Base-by-base conservation (phyloP, 2,113 vertebrate genomes). In the Xenopus laevis region DNA sequence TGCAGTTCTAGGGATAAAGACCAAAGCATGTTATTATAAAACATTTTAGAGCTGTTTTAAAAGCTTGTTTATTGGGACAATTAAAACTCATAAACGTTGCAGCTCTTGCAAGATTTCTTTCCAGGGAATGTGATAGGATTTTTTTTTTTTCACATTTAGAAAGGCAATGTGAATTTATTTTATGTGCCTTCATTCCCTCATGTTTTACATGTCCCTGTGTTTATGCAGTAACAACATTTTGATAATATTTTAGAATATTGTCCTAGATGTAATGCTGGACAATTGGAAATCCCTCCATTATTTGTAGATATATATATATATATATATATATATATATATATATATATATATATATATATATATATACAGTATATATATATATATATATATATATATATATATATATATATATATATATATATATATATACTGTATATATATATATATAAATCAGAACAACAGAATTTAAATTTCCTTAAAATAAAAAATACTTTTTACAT, bases 1-100 rank as follows among this genome's bases (percentile, higher is more conserved):
- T 89, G 87, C 92, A 93, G 93, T 93, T 93, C 91, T 88, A 92
- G 92, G 94, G 94, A 94, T 90, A 89, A 89, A 88, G 92, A 97
- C 95, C 95, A 95, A 93, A 91, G 91, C 93, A 90, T 93, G 84
- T 91, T 91, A 92, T 92, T 90, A 92, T 86, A 84, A 88, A 89
- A 87, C 88, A 84, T 91, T 90, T 92, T 87, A 90, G 89, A 90
- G 87, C 88, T 89, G 84, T 89, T 88, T 90, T 77, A 88, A 90
- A 91, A 89, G 89, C 88, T 87, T 90, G 88, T 90, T 91, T 88
- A 89, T 87, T 87, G 88, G 87, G 85, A 91, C 90, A 91, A 92
- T 91, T 91, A 90, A 90, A 92, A 91, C 88, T 86, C 91, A 90
- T 91, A 86, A 83, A 87, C 88, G 87, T 88, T 88, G 89, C 89